These are phyloP conservation scores for Varanus salvator DNA, from an alignment of 2,113 vertebrate genomes.

Conservation along the genomic window DNA sequence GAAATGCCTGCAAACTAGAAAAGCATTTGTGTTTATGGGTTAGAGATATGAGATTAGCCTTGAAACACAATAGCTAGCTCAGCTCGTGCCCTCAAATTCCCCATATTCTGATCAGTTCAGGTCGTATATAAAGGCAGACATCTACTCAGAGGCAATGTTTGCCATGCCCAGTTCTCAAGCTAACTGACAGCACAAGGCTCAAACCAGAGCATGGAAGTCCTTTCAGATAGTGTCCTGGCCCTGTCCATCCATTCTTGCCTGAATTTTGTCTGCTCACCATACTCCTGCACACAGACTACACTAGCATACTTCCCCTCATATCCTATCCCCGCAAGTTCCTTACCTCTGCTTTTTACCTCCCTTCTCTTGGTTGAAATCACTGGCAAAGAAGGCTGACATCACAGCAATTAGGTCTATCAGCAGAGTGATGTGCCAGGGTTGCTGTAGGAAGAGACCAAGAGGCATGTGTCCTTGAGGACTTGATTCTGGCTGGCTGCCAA, in stretches of 20 bases:
- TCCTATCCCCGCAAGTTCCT: background rate
- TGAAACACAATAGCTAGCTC: background rate
- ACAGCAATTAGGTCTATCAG: conserved; percentile 72
- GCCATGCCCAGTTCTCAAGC: background rate
- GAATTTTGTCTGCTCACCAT: background rate
- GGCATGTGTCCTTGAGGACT: background rate
- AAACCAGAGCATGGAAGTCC: background rate
- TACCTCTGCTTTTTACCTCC: conserved; percentile 72
- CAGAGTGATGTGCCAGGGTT: conserved; percentile 74
- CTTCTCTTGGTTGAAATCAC: conserved; percentile 64
- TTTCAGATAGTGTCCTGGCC: background rate
- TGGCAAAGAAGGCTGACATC: conserved; percentile 75
- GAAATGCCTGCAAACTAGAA: conserved; percentile 69
- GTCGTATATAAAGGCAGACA: background rate
- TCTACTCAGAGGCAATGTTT: background rate
- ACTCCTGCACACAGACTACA: background rate
- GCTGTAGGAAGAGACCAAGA: conserved; percentile 70
- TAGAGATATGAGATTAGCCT: background rate
- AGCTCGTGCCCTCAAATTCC: background rate
- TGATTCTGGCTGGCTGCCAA: background rate
- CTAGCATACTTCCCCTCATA: background rate
- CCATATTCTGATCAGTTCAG: background rate
- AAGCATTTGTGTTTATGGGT: background rate
- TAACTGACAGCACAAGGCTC: background rate
- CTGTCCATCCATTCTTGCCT: background rate